Evolutionary conservation across 2,888 invertebrate species (phyloP).

Genomic region (Chrysolina haemoptera): DNA sequence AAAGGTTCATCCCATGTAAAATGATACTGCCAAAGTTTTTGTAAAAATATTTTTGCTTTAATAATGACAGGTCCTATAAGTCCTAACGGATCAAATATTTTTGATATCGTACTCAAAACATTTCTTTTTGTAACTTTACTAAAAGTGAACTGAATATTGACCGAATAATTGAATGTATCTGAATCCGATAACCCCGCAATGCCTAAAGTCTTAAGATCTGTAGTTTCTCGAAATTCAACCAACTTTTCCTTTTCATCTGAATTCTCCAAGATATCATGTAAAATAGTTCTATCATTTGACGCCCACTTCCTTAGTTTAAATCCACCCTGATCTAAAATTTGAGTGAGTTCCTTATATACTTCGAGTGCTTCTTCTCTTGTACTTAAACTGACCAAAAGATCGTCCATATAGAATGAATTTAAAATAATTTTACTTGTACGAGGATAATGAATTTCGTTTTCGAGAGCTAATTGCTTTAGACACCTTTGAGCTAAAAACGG

Average conservation of each 20-base stretch:
- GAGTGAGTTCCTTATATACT: neutral
- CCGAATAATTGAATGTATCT: neutral
- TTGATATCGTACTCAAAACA: neutral
- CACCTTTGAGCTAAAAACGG: conserved; percentile 9
- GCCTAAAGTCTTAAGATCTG: too few species aligned
- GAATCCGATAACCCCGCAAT: too few species aligned
- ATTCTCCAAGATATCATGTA: neutral
- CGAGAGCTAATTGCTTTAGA: conserved; percentile 1
- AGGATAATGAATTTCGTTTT: conserved; percentile 6
- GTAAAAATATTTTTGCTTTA: conserved; percentile 26
- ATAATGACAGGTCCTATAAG: conserved; percentile 4
- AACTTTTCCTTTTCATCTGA: neutral
- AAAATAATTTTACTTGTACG: neutral
- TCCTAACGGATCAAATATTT: neutral
- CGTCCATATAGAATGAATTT: neutral
- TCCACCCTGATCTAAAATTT: neutral
- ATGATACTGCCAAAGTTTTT: neutral
- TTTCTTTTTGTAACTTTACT: too few species aligned
- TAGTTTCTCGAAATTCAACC: neutral
- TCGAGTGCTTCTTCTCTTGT: neutral
- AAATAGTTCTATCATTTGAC: neutral
- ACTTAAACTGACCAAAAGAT: neutral
- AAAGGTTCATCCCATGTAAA: conserved; percentile 23
- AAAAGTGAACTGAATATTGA: too few species aligned
- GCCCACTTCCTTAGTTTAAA: neutral